Evolutionary conservation across 2,113 vertebrate genomes (phyloP), one percentile per base, ranked within the genome.

Genomic region (Anoplopoma fimbria): DNA sequence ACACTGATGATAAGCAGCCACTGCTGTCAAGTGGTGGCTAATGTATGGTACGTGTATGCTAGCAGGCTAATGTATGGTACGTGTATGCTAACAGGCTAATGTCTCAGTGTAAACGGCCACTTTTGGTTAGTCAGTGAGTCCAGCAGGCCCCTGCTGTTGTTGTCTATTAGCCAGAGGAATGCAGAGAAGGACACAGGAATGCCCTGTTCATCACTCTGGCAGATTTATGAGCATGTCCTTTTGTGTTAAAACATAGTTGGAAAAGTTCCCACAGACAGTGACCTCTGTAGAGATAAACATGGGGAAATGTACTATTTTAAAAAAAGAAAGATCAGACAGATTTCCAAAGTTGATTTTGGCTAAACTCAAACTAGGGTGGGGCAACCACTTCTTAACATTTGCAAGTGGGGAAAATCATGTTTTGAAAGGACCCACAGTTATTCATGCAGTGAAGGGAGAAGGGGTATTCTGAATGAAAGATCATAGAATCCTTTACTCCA

Each of bases 111-210:
- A 69, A 71, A 68, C 1, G 71, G 25, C 7, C 70, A 74, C 68
- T 51, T 73, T 33, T 9, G 45, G 84, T 60, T n/a, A 36, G 71
- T 71, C 70, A 31, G 55, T 83, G 67, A 77, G 85, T 68, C 62
- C 77, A 72, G 65, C 82, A 88, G 88, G 91, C 68, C 83, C 64
- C 90, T 80, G 91, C 91, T 93, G 93, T 86, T 93, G 91, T 90
- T 92, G 92, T 92, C 90, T 89, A 67, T 93, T 93, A 88, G 89
- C 80, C 82, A 19, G 62, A 93, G 93, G 93, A 93, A 94, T 94
- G 92, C 70, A 71, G 89, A 83, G 81, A 85, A 87, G 87, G 81
- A 92, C 89, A 82, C 84, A 88, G 89, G 93, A 94, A 93, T 93
- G 89, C 74, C 85, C 83, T 79, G 75, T 93, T 91, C 92, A 91